Base-by-base conservation (phyloP, 2,888 invertebrate species). In the Steinernema hermaphroditum region DNA sequence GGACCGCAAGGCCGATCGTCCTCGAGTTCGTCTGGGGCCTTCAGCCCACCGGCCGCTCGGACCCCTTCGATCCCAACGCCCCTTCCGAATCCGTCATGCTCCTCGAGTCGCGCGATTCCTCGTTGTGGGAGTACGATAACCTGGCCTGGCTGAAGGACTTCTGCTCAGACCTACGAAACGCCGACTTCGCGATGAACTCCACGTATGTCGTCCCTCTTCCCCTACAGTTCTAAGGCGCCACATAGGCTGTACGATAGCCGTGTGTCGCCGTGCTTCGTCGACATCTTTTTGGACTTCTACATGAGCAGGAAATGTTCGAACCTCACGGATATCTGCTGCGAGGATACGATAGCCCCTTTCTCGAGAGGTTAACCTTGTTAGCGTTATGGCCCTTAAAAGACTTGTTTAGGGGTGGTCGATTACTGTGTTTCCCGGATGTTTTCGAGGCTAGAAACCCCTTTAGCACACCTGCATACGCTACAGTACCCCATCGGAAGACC, bases 401-500 rank as follows among this genome's bases (percentile, higher is more conserved):
- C 19, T 19, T n/a, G 14, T 49, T 49, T 12, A 49, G 49, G 49
- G 6, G 49, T 49, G 14, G 19, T 49, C 49, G 49, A 49, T 19
- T 49, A n/a, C 19, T 49, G 49, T 19, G 49, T 49, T n/a, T 49
- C 49, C 6, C 9, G 49, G 19, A 49, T 49, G 49, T 49, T 49
- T 49, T 9, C 49, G 6, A 8, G 19, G 19, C 12, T 49, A 9
- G 49, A 49, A 49, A 12, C 49, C 9, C 49, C 49, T 9, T 49
- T 49, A 19, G 49, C 49, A 12, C 49, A 49, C 49, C 49, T 49
- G 14, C 49, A 49, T 19, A 49, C 49, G 12, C 49, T 49, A 49
- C 49, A 49, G 49, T n/a, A 32, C 29, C 32, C 62, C n/a, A 19
- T 62, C 8, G 62, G 62, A 6, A 8, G 62, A 62, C 62, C 62